Percentiles rank a stretch among this genome's conserved stretches.
These are phyloP conservation scores for Bruchidius siliquastri DNA, from an alignment of 2,888 invertebrate species.

Conservation along the genomic window DNA sequence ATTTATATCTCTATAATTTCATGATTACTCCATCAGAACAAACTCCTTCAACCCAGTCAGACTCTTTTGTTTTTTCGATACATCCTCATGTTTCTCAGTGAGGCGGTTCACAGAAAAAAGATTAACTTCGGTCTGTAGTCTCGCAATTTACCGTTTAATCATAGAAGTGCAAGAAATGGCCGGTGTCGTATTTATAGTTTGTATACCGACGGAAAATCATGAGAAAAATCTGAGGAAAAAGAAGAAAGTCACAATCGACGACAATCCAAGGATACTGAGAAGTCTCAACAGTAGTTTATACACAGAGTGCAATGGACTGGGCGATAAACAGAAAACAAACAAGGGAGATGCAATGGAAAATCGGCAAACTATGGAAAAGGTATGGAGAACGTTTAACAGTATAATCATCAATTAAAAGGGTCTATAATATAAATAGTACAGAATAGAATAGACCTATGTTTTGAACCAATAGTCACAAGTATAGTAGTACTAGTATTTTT, in stretches of 20 bases:
- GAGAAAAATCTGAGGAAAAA: slow-evolving; percentile 39
- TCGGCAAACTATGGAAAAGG: slow-evolving; percentile 7
- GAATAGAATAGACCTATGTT: no score
- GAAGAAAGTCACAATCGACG: slow-evolving; percentile 25
- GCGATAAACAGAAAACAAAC: neutral
- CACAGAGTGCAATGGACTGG: neutral
- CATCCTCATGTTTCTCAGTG: neutral
- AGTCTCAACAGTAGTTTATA: neutral
- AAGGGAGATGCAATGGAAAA: slow-evolving; percentile 2
- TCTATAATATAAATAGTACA: no score
- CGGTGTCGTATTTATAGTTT: slow-evolving; percentile 56
- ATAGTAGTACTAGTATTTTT: no score
- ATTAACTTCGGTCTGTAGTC: neutral
- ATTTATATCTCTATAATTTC: neutral
- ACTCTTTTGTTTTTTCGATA: neutral
- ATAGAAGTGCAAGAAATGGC: slow-evolving; percentile 42
- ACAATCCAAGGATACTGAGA: slow-evolving; percentile 7
- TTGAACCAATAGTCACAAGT: no score
- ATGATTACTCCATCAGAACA: neutral
- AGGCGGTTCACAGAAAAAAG: neutral
- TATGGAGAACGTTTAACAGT: neutral
- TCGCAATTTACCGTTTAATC: no score
- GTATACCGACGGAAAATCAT: slow-evolving; percentile 52
- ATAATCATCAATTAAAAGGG: no score
- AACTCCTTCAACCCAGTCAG: neutral